A percentile compares a stretch with the other conserved stretches of the same genome.
phyloP scores from a whole-genome alignment of 2,113 vertebrate genomes.

The Microcebus jonahi region DNA sequence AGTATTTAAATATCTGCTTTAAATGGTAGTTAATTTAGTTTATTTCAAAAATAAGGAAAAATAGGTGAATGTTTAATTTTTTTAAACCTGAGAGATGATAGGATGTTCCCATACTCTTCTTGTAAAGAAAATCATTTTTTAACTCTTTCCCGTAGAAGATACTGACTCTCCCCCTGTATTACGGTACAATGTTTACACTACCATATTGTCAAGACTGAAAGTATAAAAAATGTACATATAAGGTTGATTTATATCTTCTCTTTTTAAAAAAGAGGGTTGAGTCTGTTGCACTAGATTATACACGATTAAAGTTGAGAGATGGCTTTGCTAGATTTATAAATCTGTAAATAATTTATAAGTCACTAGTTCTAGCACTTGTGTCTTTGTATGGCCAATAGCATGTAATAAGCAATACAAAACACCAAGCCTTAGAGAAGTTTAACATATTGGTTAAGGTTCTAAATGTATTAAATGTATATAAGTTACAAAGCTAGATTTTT shows the following conservation, averaged over 20 bases:
- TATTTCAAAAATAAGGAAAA: conserved; percentile 29
- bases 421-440: conserved; percentile 37
- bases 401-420: conserved; percentile 27
- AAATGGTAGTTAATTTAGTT: neutral
- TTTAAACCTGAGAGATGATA: conserved; percentile 27
- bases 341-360: neutral
- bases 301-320: neutral
- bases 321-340: neutral
- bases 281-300: neutral
- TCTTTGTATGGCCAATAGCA: conserved; percentile 2
- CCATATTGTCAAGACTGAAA: neutral
- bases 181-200: conserved; percentile 47
- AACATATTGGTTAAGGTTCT: neutral
- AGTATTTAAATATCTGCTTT: conserved; percentile 39
- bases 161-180: neutral
- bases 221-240: neutral
- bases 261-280: conserved; percentile 11
- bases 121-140: conserved; percentile 29
- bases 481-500: conserved; percentile 25
- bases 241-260: neutral
- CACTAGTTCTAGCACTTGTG: neutral
- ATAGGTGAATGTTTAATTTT: conserved; percentile 2
- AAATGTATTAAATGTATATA: neutral
- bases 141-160: neutral
- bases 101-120: neutral